phyloP scores from a whole-genome alignment of 2,888 invertebrate species.

The Prenolepis imparis region DNA sequence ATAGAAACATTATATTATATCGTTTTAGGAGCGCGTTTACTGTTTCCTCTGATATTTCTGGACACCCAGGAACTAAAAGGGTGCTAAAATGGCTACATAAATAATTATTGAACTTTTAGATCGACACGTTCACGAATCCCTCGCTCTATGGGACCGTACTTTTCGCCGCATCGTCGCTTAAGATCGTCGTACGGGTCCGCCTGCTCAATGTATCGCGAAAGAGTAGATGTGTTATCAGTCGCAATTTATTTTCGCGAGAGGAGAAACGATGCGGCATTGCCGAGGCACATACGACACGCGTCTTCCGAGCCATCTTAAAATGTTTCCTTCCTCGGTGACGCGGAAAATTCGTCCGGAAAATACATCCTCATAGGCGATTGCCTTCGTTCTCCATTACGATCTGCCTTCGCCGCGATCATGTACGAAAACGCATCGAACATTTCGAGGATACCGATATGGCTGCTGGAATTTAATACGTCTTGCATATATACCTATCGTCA shows the following conservation, averaged over 20 bases:
- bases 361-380: slow-evolving; percentile 21
- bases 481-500: not conserved
- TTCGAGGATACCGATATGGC: slow-evolving; percentile 7
- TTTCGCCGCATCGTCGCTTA: slow-evolving; percentile 7
- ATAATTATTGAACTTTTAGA: slow-evolving; percentile 38
- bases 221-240: slow-evolving; percentile 54
- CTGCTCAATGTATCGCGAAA: slow-evolving; percentile 45
- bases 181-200: not conserved
- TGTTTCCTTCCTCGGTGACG: not conserved
- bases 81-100: not conserved
- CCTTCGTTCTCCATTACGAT: slow-evolving; percentile 17
- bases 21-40: not conserved
- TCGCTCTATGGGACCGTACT: not conserved
- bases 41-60: not conserved
- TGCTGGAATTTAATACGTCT: slow-evolving; percentile 23
- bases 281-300: not conserved
- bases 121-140: slow-evolving; percentile 14
- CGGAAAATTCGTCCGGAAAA: slow-evolving; percentile 40
- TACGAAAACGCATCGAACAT: slow-evolving; percentile 18
- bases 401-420: slow-evolving; percentile 23
- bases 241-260: slow-evolving; percentile 59
- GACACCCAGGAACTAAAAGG: not conserved
- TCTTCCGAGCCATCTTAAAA: not conserved
- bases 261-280: not conserved
- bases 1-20: not conserved